These are phyloP conservation scores for Boloria selene DNA, from an alignment of 2,888 invertebrate genomes.

Conservation along the genomic window DNA sequence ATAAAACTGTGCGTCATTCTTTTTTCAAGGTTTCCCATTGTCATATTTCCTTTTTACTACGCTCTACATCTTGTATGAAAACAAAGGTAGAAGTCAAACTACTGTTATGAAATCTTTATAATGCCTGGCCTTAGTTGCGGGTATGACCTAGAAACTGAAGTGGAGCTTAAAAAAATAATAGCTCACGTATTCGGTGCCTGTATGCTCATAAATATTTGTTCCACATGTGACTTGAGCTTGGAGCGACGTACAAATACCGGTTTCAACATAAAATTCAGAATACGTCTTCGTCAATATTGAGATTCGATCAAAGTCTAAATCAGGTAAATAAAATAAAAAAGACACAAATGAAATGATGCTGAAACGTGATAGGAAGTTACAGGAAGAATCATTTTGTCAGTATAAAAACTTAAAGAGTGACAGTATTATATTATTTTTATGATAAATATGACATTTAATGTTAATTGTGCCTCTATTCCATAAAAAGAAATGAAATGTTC, in stretches of 20 bases:
- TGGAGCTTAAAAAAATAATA: constrained; percentile 40
- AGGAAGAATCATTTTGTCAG: constrained; percentile 26
- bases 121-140: constrained; percentile 36
- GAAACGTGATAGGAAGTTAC: constrained; percentile 37
- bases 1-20: constrained; percentile 15
- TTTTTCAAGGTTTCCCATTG: constrained; percentile 34
- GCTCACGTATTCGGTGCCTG: constrained; percentile 35
- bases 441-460: no score
- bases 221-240: constrained; percentile 38
- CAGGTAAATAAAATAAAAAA: constrained; percentile 41
- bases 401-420: no score
- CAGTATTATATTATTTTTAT: no score
- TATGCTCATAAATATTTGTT: constrained; percentile 40
- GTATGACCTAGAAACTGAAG: constrained; percentile 38
- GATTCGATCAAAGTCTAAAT: constrained; percentile 40
- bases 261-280: constrained; percentile 37
- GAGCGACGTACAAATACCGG: constrained; percentile 36
- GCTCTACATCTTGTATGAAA: constrained; percentile 29
- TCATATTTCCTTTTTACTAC: constrained; percentile 30
- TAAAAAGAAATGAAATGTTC: no score
- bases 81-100: constrained; percentile 37
- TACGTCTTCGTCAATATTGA: constrained; percentile 41
- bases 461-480: no score
- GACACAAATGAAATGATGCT: constrained; percentile 37
- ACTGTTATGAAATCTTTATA: constrained; percentile 39